Evolutionary conservation across 1,140 invertebrate genomes (phyloP), one percentile per base, ranked within the genome.

Genomic region (Drosophila kepulauana): DNA sequence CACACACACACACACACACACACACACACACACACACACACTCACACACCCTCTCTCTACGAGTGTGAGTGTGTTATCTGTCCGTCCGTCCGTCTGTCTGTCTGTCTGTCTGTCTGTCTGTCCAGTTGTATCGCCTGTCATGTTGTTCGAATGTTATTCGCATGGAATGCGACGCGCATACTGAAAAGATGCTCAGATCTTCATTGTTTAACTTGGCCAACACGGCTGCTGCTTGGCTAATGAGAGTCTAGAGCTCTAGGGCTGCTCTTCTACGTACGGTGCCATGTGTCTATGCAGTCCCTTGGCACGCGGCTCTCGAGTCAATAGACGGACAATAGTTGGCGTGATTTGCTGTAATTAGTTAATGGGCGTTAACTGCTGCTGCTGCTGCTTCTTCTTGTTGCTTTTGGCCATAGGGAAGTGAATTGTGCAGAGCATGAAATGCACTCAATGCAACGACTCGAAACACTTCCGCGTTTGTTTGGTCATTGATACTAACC

Each of bases 291-390:
- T 52, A 52, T 41, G 51, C 15, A 8, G 20, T 1, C 51, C 28
- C 51, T 68, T 51, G 65, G 56, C 65, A 68, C 65, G 65, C 30
- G 51, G 51, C 30, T 8, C 35, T 33, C 8, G 16, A 11, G 20
- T 10, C 49, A 46, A 35, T 56, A 51, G 67, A 41, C 58, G 7
- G 30, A 16, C 11, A 54, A 49, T 11, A 54, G 33, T 48, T 68
- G 48, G 30, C 84, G 80, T 87, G 82, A 16, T 54, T 48, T 41
- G 35, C 5, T 20, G 57, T 59, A 87, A 87, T 87, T 87, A 87
- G 81, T 88, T 79, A 73, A 79, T 77, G 82, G 79, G 79, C 84
- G 84, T 88, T 88, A 86, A 88, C 84, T 86, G 35, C 8, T 38
- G 35, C 35, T 79, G 67, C 64, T 85, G 51, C 35, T 38, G 35